Evolutionary conservation across 2,888 invertebrate genomes (phyloP), one percentile per base, ranked within the genome.

Genomic region (Yponomeuta malinellus): DNA sequence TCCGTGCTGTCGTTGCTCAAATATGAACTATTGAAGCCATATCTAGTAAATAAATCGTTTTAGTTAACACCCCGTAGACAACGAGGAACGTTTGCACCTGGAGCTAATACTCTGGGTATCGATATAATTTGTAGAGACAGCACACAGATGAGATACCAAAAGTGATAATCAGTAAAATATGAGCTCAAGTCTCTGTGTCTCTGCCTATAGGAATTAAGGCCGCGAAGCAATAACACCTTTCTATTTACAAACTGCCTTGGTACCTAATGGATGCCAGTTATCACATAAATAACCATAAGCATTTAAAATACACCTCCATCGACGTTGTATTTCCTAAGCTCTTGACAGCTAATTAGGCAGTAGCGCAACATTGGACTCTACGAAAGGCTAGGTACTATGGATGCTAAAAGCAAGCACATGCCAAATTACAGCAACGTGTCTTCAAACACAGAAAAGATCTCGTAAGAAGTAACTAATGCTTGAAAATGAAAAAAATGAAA

Each of bases 271-370:
- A 12, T 59, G 52, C 15, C 52, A 59, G 15, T 59, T 15, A 15
- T 59, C 52, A 59, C 52, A 59, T 59, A 59, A 59, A 59, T 59
- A 52, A 59, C 52, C 52, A 59, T 59, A 59, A 59, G 52, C 52
- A 15, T 59, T 59, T 15, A 12, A 59, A 12, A 59, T 59, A 59
- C 52, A 59, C 52, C 52, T 59, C 10, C 52, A 15, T 59, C 52
- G 3, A 59, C 4, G 52, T 59, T 59, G 52, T 12, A 59, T 59
- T 59, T 59, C 52, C 52, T 5, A 59, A 59, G 52, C 52, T 59
- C 15, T 15, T 59, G 52, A 59, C 52, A 59, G 52, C 52, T 15
- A 52, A 52, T 5, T 52, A 52, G 10, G 52, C 52, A 52, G 52
- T 15, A 59, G 6, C 52, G 10, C 52, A 12, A 15, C 52, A 3